Base-by-base conservation (phyloP, 2,888 invertebrate species). In the Drosophila gaucha region DNA sequence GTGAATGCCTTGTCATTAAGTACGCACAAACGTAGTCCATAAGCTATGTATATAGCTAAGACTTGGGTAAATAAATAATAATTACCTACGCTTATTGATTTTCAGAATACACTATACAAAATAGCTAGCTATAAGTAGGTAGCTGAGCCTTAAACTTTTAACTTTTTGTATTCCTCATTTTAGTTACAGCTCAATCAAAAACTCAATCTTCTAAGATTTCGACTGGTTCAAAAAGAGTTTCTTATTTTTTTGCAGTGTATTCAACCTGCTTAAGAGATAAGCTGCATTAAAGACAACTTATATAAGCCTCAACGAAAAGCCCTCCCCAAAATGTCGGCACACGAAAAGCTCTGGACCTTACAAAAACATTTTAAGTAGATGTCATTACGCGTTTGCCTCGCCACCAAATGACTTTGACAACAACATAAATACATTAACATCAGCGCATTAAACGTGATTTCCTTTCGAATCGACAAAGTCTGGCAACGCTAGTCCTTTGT, bases 391-490 rank as follows among this genome's bases (percentile, higher is more conserved):
- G n/a, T n/a, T 24, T 12, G 20, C 22, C 50, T 47, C 18, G 36
- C 41, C n/a, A 16, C 26, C 20, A 66, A 74, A 67, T 62, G 68
- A 51, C 65, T 62, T 75, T 68, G 62, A 64, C 62, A 75, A 75
- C 75, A 75, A 76, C 76, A 75, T 78, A 78, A 78, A 78, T 78
- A 78, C 77, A 78, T 78, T 78, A 78, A 74, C 68, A 74, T 49
- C 56, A 63, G 63, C 68, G 62, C 71, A 68, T 72, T 71, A 67
- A 66, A 49, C 31, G 58, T 55, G 47, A 67, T 58, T 58, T 66
- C 66, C 66, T 22, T 49, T 14, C 39, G 55, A 33, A 16, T 35
- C 2, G 14, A 14, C 12, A 24, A 51, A 22, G 43, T 31, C 24
- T 51, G 62, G 62, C 41, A 62, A 49, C 51, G 18, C 26, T 39